Evolutionary conservation across 2,113 vertebrate species (phyloP).

Genomic region (Himantopus leucocephalus): DNA sequence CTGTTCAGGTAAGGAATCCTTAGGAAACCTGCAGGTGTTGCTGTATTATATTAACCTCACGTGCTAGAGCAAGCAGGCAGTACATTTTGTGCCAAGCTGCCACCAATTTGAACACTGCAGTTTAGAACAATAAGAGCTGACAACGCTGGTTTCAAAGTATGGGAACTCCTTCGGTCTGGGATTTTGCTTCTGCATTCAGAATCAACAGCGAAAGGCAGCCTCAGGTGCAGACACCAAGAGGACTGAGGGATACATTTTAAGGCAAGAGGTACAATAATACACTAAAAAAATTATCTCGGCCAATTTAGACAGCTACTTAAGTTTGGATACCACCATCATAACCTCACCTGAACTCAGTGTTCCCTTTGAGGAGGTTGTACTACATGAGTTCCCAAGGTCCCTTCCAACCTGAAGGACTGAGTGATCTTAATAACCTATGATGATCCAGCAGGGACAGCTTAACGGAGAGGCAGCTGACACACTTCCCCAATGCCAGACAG

Average conservation of each 20-base stretch:
- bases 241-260: background rate
- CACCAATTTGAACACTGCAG: background rate
- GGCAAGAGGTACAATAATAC: background rate
- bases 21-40: background rate
- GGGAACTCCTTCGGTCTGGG: background rate
- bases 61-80: background rate
- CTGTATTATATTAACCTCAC: background rate
- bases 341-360: background rate
- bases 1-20: background rate
- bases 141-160: background rate
- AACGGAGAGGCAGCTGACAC: background rate
- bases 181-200: background rate
- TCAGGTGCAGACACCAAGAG: rapidly evolving
- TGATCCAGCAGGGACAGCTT: background rate
- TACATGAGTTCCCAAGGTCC: background rate
- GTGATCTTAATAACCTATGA: background rate
- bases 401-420: background rate
- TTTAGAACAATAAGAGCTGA: background rate
- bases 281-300: background rate
- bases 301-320: background rate
- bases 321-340: background rate
- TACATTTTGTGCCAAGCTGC: background rate
- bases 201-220: background rate
- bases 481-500: background rate
- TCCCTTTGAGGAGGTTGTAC: background rate